Conservation (phyloP, 2,113 vertebrate species). For the Proterorhinus semilunaris region DNA sequence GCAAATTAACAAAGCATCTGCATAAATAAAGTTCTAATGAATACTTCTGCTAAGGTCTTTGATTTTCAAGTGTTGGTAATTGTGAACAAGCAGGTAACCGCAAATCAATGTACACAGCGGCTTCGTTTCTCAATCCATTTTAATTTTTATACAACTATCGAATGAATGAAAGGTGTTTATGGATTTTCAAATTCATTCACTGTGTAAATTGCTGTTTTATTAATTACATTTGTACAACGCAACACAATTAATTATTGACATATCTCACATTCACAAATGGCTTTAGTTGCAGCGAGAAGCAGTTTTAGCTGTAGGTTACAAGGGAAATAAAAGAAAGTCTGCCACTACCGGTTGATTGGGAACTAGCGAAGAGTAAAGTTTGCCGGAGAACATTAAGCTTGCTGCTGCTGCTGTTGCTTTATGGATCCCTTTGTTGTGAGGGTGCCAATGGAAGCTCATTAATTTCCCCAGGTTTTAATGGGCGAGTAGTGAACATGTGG, state of each 20-base stretch:
- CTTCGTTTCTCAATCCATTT: constrained; percentile 48
- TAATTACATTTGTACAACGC: constrained; percentile 49
- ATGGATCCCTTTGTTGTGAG: constrained; percentile 77
- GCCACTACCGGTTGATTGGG: constrained; percentile 75
- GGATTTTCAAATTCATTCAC: constrained; percentile 44
- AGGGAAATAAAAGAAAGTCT: constrained; percentile 73
- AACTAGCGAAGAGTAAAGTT: constrained; percentile 77
- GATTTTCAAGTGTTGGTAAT: constrained; percentile 74
- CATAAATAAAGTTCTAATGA: constrained; percentile 85
- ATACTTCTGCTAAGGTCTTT: constrained; percentile 79
- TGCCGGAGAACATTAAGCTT: constrained; percentile 70
- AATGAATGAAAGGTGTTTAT: constrained; percentile 25
- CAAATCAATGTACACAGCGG: constrained; percentile 53
- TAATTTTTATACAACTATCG: constrained; percentile 1
- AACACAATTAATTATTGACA: constrained; percentile 61
- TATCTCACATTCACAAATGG: constrained; percentile 48
- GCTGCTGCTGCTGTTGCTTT: constrained; percentile 54
- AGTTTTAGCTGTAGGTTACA: constrained; percentile 66
- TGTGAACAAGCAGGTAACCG: constrained; percentile 71
- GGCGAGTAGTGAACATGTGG: constrained; percentile 76
- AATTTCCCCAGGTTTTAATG: constrained; percentile 76
- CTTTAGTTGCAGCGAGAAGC: constrained; percentile 56
- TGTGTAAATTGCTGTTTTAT: constrained; percentile 29
- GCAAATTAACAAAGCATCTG: constrained; percentile 79
- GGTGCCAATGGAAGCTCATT: constrained; percentile 78